phyloP scores from a whole-genome alignment of 2,797 vertebrate species.

The Esox masquinongy region DNA sequence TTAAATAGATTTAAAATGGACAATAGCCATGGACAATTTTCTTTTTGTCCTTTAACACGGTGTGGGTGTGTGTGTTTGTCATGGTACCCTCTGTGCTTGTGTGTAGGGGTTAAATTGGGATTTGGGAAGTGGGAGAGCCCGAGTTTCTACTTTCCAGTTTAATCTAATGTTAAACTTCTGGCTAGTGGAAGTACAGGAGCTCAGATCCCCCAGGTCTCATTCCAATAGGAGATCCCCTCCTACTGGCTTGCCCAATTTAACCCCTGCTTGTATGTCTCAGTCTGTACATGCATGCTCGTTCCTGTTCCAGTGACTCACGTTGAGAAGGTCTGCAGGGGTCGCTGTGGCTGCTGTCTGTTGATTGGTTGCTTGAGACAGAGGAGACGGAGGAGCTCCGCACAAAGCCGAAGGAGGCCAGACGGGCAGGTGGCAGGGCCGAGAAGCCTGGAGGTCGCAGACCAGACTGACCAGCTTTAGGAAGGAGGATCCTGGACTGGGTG shows the following conservation, averaged over 20 bases:
- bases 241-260: no score
- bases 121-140: no score
- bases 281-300: slow-evolving; percentile 3
- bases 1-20: no score
- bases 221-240: no score
- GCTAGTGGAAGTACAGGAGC: neutral
- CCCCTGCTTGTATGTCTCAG: neutral
- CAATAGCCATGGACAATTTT: no score
- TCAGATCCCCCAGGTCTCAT: neutral
- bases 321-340: slow-evolving; percentile 75
- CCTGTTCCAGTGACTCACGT: slow-evolving; percentile 72
- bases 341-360: slow-evolving; percentile 79
- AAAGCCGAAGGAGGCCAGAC: slow-evolving; percentile 85
- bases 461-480: slow-evolving; percentile 84
- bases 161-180: no score
- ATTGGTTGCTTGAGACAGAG: slow-evolving; percentile 89
- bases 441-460: slow-evolving; percentile 92
- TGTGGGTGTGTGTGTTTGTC: no score
- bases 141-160: no score
- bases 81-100: no score
- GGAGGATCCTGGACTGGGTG: slow-evolving; percentile 75
- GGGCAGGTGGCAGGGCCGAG: slow-evolving; percentile 83
- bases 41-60: no score
- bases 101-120: no score
- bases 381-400: slow-evolving; percentile 86